A percentile compares a stretch with the other conserved stretches of the same genome.
phyloP scores from a whole-genome alignment of 1,140 invertebrate species.

The Hylyphantes graminicola region DNA sequence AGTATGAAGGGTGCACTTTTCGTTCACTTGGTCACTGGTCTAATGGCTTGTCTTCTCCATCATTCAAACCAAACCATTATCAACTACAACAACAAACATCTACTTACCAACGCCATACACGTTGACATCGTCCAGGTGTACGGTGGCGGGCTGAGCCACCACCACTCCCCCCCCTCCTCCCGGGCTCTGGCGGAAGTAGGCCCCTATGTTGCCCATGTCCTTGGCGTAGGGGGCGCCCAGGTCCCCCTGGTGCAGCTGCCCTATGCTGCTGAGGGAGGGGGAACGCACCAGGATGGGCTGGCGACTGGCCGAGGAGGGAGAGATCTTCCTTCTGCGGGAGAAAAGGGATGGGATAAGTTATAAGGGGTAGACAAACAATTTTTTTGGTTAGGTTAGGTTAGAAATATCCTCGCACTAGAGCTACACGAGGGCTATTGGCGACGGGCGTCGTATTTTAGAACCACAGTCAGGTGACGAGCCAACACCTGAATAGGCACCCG shows the following conservation, averaged over 20 bases:
- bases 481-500: too few species aligned
- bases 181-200: conserved; percentile 42
- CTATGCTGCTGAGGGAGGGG: conserved; percentile 42
- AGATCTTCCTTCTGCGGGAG: conserved; percentile 50
- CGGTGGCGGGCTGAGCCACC: conserved; percentile 38
- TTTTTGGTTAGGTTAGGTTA: too few species aligned
- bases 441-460: too few species aligned
- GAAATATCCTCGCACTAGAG: too few species aligned
- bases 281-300: conserved; percentile 49
- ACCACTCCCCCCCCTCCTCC: conserved; percentile 31
- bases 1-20: too few species aligned
- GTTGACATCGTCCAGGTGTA: conserved; percentile 47
- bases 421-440: too few species aligned
- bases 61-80: too few species aligned
- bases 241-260: conserved; percentile 21
- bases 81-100: background rate
- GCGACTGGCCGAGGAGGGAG: conserved; percentile 17
- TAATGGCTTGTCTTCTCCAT: too few species aligned
- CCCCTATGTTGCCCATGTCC: conserved; percentile 44
- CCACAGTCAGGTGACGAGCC: too few species aligned
- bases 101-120: conserved; percentile 45
- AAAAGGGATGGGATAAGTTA: background rate
- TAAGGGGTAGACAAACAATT: too few species aligned
- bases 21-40: too few species aligned
- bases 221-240: background rate